Evolutionary conservation across 2,797 vertebrate species (phyloP), one percentile per base, ranked within the genome.

Genomic region (Gouania willdenowi): DNA sequence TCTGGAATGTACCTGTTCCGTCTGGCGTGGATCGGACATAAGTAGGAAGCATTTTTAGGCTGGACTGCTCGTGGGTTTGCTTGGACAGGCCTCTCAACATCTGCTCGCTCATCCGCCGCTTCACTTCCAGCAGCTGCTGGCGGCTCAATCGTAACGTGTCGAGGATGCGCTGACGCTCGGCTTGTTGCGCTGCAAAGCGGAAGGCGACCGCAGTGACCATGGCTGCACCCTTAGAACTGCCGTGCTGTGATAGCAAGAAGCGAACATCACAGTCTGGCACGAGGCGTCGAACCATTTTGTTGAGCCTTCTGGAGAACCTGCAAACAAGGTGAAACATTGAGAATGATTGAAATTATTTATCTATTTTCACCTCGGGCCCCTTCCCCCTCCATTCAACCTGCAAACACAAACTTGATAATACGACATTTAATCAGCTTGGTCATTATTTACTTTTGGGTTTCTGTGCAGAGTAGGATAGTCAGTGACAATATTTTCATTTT

Each of bases 121-220:
- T 98, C 50, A 99, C 88, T 54, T 93, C 87, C 66, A 95, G 66
- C 48, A 98, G 87, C 77, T 98, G 92, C 39, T 93, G 82, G 0
- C 23, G 86, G 75, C 81, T 91, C 60, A 99, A 76, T 4, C 88
- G 88, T 19, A 98, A 75, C 0, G 84, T 50, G 45, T 93, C 88
- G 5, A 99, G 79, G 8, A 89, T 85, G 17, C 73, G 68, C 86
- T 95, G 91, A 0, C 92, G 87, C 20, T 91, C 89, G 1, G 87
- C 79, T 2, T 92, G 88, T 37, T 98, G 95, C 14, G 90, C 86
- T 0, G 87, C 93, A 42, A 95, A 80, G 1, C 97, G 86, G 60
- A 94, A 89, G 1, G 95, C 95, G 54, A 99, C 97, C 0, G 95
- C 97, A 0, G 95, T 98, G 55, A 99, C 97, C 95, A 99, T 98